Evolutionary conservation across 2,113 vertebrate genomes (phyloP), one percentile per base, ranked within the genome.

Genomic region (Eurypyga helias): DNA sequence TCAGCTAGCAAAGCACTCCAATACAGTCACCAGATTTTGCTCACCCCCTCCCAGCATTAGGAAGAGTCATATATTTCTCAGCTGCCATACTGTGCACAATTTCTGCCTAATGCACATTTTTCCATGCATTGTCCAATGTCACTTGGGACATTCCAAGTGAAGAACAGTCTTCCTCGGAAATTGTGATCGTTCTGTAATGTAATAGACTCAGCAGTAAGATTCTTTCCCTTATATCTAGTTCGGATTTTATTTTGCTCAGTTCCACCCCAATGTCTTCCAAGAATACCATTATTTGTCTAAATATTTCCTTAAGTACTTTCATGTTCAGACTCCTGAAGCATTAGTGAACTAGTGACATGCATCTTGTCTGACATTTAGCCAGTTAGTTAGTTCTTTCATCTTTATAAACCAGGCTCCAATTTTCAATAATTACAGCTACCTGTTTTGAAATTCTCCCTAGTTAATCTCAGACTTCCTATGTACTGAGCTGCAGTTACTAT

Each of bases 381-480:
- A 78, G 83, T 85, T 90, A 80, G 43, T 83, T 78, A 60, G 55
- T 82, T 71, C 83, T 96, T 96, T 93, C 67, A 94, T 93, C 90
- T 90, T 75, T 57, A 92, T 87, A 96, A 95, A 83, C 58, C 49
- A 92, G 17, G 38, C 25, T 93, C 73, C 49, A 49, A 12, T 61
- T 69, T 78, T 61, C 8, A 2, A 72, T 91, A 96, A 72, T 72
- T 89, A 90, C n/a, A 57, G 29, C 58, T 89, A 86, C 62, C 94
- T 77, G 80, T 38, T 81, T 96, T 60, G 83, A 82, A 96, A 94
- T 73, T 80, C 83, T 87, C 86, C n/a, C 38, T n/a, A 54, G 41
- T 43, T 91, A 87, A 78, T 93, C 77, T 81, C 61, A 46, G 13
- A 66, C 20, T 92, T 83, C 57, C 43, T 85, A 13, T 38, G n/a